Evolutionary conservation across 2,888 invertebrate genomes (phyloP).

Genomic region (Lomographa bimaculata): DNA sequence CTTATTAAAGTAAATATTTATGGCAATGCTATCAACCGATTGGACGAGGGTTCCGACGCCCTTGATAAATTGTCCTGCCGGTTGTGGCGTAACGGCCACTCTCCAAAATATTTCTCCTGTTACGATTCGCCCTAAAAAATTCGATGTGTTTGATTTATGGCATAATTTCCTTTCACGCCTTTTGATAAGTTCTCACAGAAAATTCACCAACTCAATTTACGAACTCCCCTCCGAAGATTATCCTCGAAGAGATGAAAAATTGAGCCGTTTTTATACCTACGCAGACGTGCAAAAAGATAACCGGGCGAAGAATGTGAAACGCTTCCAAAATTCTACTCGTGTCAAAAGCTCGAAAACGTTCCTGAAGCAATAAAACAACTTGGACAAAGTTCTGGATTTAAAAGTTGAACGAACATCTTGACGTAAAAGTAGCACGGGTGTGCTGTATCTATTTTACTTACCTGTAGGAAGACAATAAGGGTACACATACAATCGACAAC

Average conservation of each 20-base stretch:
- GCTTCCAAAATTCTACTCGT: slow-evolving; percentile 45
- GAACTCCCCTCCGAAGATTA: slow-evolving; percentile 27
- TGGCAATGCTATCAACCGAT: slow-evolving; percentile 80
- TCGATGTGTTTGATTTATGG: slow-evolving; percentile 70
- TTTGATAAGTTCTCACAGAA: slow-evolving; percentile 54
- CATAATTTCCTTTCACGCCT: slow-evolving; percentile 66
- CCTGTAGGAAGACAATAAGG: slow-evolving; percentile 77
- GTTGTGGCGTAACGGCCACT: slow-evolving; percentile 68
- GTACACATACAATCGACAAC: slow-evolving; percentile 75
- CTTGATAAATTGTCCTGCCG: slow-evolving; percentile 78
- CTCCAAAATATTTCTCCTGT: slow-evolving; percentile 69
- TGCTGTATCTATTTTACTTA: slow-evolving; percentile 73
- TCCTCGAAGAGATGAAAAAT: slow-evolving; percentile 27
- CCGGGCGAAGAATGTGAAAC: slow-evolving; percentile 24
- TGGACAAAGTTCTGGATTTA: slow-evolving; percentile 60
- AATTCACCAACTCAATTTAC: slow-evolving; percentile 41
- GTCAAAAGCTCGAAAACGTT: slow-evolving; percentile 50
- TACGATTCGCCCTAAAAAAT: slow-evolving; percentile 66
- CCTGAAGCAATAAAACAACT: slow-evolving; percentile 51
- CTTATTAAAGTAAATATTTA: slow-evolving; percentile 84
- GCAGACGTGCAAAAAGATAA: slow-evolving; percentile 33
- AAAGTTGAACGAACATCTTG: slow-evolving; percentile 70
- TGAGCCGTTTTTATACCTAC: slow-evolving; percentile 28
- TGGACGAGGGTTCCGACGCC: slow-evolving; percentile 76
- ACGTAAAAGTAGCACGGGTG: slow-evolving; percentile 64